phyloP scores from a whole-genome alignment of 2,113 vertebrate species.

The Hyaena hyaena region DNA sequence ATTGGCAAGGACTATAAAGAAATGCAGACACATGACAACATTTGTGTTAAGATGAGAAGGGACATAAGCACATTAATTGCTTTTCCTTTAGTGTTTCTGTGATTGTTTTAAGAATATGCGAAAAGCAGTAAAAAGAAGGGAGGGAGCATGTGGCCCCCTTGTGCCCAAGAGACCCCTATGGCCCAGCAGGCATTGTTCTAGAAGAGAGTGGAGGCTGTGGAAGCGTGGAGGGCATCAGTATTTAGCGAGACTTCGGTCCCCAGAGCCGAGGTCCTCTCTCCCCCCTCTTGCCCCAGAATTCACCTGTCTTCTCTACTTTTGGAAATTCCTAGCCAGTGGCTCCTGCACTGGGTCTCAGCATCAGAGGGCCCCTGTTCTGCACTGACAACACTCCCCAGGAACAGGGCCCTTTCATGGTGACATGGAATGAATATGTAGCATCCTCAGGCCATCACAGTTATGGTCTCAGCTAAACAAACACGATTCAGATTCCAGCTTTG shows the following conservation, averaged over 20 bases:
- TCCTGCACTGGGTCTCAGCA: not conserved
- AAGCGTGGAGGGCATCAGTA: not conserved
- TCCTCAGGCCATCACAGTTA: not conserved
- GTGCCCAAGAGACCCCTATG: not conserved
- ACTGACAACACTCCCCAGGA: not conserved
- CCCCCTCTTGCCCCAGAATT: not conserved
- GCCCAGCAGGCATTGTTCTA: not conserved
- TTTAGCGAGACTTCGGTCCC: not conserved
- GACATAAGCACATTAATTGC: too few species aligned
- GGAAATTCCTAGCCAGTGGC: too few species aligned
- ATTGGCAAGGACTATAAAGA: not conserved
- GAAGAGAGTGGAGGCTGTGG: accelerated
- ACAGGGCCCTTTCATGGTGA: not conserved
- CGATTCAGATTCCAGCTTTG: not conserved
- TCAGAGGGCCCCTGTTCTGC: not conserved
- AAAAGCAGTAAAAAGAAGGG: not conserved
- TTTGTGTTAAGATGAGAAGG: not conserved
- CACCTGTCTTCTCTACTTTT: accelerated
- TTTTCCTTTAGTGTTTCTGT: not conserved
- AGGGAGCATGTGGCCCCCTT: not conserved
- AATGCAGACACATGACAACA: not conserved
- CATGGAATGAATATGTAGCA: accelerated
- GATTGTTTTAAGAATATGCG: not conserved
- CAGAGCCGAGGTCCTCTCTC: not conserved
- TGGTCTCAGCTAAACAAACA: not conserved